These are phyloP conservation scores for Sebastolobus altivelis DNA, from an alignment of 2,797 vertebrate genomes.

Conservation along the genomic window DNA sequence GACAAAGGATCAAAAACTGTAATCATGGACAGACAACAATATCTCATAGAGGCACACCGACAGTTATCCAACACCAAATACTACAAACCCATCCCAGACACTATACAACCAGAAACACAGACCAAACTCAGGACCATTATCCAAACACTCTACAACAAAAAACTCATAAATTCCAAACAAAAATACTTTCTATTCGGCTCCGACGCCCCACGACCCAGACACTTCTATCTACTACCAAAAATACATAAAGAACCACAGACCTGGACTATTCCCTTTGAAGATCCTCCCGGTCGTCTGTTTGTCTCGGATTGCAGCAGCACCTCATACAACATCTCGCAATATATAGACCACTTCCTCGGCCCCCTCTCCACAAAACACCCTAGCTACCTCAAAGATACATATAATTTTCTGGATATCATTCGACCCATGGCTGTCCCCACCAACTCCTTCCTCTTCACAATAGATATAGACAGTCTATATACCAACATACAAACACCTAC, in stretches of 20 bases:
- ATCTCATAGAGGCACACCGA: neutral
- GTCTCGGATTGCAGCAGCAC: neutral
- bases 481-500: too few species aligned
- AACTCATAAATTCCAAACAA: neutral
- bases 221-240: neutral
- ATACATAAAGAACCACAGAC: neutral
- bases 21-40: neutral
- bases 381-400: neutral
- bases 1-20: neutral
- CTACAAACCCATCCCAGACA: too few species aligned
- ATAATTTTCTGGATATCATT: too few species aligned
- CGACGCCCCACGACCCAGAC: neutral
- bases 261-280: neutral
- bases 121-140: too few species aligned
- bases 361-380: neutral
- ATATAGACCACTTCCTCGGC: neutral
- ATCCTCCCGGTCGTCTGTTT: neutral
- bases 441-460: too few species aligned
- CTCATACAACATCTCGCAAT: neutral
- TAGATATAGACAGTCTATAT: too few species aligned
- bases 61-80: neutral
- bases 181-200: neutral
- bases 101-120: too few species aligned
- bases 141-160: neutral
- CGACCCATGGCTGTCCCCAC: too few species aligned